Evolutionary conservation across 2,797 vertebrate genomes (phyloP).

Genomic region (Rachycentron canadum): DNA sequence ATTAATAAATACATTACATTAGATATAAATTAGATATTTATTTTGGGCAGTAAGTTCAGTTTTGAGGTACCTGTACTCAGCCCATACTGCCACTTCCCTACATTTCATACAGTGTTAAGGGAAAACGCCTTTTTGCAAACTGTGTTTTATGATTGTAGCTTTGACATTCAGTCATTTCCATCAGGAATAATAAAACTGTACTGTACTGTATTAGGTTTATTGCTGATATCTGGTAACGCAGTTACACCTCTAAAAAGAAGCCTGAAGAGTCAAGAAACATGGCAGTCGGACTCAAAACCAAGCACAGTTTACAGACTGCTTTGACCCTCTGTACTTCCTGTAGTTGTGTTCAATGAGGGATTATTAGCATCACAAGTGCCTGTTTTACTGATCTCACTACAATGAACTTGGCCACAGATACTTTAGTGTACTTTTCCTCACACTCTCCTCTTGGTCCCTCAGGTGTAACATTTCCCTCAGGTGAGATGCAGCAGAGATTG

Average conservation of each 20-base stretch:
- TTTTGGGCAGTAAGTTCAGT: not conserved
- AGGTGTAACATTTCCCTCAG: constrained; percentile 98
- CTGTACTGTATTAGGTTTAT: no score
- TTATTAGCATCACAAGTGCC: not conserved
- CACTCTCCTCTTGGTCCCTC: constrained; percentile 4
- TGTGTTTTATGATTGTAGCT: no score
- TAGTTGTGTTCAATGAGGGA: not conserved
- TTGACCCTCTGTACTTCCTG: not conserved
- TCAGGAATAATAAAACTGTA: no score
- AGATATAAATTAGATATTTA: no score
- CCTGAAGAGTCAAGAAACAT: not conserved
- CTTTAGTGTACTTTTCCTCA: not conserved
- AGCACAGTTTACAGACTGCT: not conserved
- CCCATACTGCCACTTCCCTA: not conserved
- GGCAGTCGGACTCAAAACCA: not conserved
- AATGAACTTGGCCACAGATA: no score
- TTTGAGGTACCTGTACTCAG: not conserved
- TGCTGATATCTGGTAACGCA: not conserved
- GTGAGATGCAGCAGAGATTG: constrained; percentile 90
- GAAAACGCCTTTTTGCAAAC: no score
- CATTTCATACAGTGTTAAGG: no score
- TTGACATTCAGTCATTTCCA: no score
- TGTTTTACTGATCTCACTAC: not conserved
- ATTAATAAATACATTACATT: no score
- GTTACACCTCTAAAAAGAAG: not conserved